Percentiles rank a stretch among this genome's conserved stretches.
phyloP scores from a whole-genome alignment of 2,113 vertebrate species.

The Hippoglossus stenolepis region DNA sequence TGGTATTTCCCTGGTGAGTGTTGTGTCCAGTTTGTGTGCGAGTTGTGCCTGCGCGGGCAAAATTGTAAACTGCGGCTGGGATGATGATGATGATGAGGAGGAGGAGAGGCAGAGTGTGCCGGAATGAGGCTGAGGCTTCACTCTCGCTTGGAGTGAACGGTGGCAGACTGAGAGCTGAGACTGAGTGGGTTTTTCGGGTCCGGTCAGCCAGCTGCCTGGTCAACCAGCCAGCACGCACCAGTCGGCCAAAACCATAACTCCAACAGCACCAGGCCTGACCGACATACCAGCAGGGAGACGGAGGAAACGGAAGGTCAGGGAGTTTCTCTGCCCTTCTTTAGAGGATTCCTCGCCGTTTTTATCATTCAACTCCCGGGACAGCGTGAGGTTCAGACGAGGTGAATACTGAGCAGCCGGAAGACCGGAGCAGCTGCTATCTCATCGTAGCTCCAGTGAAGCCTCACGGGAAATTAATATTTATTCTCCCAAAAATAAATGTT shows the following conservation, averaged over 20 bases:
- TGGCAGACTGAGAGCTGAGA: conserved; percentile 52
- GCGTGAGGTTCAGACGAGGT: conserved; percentile 49
- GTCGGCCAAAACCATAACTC: conserved; percentile 60
- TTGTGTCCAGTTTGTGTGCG: conserved; percentile 50
- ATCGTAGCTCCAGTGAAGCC: not conserved
- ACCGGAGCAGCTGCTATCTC: conserved; percentile 18
- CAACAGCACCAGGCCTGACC: conserved; percentile 56
- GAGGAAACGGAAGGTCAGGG: conserved; percentile 63
- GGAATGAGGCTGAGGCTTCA: conserved; percentile 61
- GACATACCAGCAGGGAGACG: conserved; percentile 53
- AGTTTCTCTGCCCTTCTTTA: conserved; percentile 65
- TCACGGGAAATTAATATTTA: conserved; percentile 16
- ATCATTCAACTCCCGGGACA: conserved; percentile 22
- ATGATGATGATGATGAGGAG: conserved; percentile 45
- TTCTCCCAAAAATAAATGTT: conserved; percentile 4
- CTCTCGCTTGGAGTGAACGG: conserved; percentile 45
- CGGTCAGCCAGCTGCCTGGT: conserved; percentile 52
- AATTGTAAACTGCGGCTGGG: conserved; percentile 57
- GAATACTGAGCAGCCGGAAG: conserved; percentile 12
- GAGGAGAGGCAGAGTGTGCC: conserved; percentile 54
- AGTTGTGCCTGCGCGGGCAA: conserved; percentile 57
- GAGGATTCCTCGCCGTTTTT: conserved; percentile 45
- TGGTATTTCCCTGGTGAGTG: conserved; percentile 72
- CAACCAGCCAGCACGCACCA: conserved; percentile 48
- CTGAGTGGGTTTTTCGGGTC: conserved; percentile 49